Conservation (phyloP, 2,113 vertebrate species). For the Emydura subglobosa region DNA sequence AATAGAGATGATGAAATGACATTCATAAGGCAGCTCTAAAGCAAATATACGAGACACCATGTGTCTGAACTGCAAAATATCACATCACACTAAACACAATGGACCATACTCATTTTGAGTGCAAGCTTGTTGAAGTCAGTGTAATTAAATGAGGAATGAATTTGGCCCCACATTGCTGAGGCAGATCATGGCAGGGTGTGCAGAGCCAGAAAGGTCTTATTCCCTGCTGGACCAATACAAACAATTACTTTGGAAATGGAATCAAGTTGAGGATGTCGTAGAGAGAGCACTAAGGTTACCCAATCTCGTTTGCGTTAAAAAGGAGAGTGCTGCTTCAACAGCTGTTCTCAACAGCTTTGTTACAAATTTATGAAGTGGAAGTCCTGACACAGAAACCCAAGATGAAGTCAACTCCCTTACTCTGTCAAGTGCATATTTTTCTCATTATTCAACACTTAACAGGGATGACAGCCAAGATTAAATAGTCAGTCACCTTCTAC, state of each 20-base stretch:
- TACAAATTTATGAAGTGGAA: slow-evolving; percentile 31
- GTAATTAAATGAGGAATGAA: not conserved
- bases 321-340: not conserved
- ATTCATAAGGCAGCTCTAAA: not conserved
- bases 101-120: not conserved
- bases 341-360: not conserved
- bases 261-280: not conserved
- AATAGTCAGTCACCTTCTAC: slow-evolving; percentile 69
- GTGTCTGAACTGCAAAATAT: not conserved
- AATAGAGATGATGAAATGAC: not conserved
- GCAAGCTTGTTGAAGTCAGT: not conserved
- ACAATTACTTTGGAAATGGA: not conserved
- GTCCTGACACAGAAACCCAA: slow-evolving; percentile 48
- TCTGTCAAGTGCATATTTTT: slow-evolving; percentile 59
- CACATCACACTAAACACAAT: not conserved
- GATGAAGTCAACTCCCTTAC: slow-evolving; percentile 58
- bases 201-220: not conserved
- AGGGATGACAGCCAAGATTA: slow-evolving; percentile 71
- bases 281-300: not conserved
- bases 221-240: not conserved
- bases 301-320: not conserved
- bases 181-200: not conserved
- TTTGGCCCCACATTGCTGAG: not conserved
- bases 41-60: not conserved
- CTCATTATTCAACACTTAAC: slow-evolving; percentile 76